These are phyloP conservation scores for Scaptomyza pallida DNA, from an alignment of 1,140 invertebrate species.

Conservation along the genomic window DNA sequence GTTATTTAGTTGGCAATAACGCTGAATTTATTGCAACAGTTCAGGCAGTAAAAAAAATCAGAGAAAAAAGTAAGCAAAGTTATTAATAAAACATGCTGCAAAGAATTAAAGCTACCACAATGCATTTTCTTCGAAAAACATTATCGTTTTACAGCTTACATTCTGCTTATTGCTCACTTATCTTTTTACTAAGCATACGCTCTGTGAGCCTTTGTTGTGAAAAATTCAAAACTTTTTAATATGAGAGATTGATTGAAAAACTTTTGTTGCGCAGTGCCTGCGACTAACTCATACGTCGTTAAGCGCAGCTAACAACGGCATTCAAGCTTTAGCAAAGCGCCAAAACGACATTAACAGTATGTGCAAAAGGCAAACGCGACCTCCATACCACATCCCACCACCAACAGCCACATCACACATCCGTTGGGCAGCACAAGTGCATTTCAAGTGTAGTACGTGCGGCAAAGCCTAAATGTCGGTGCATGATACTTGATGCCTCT, in stretches of 20 bases:
- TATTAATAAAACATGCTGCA: constrained; percentile 61
- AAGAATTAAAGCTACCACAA: background rate
- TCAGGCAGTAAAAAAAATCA: constrained; percentile 18
- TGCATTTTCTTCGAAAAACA: background rate
- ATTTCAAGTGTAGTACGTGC: constrained; percentile 29
- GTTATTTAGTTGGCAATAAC: constrained; percentile 10
- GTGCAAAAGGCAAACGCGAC: background rate
- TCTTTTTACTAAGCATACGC: constrained; percentile 54
- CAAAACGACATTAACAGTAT: constrained; percentile 3
- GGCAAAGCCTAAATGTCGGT: constrained; percentile 24
- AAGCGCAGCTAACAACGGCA: constrained; percentile 35
- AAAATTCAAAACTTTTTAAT: constrained; percentile 15
- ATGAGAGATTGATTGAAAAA: constrained; percentile 32
- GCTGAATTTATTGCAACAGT: background rate
- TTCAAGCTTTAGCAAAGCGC: constrained; percentile 5
- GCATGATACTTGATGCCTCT: background rate
- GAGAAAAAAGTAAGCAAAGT: constrained; percentile 15
- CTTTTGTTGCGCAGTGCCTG: no score
- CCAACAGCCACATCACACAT: constrained; percentile 4
- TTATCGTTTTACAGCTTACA: background rate
- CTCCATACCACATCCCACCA: background rate
- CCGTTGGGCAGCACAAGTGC: background rate
- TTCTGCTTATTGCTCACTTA: constrained; percentile 9
- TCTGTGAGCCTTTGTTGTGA: constrained; percentile 34
- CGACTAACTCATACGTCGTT: constrained; percentile 42